Conservation (phyloP, 64 coral and sea anemone species). For the Porites lutea region DNA sequence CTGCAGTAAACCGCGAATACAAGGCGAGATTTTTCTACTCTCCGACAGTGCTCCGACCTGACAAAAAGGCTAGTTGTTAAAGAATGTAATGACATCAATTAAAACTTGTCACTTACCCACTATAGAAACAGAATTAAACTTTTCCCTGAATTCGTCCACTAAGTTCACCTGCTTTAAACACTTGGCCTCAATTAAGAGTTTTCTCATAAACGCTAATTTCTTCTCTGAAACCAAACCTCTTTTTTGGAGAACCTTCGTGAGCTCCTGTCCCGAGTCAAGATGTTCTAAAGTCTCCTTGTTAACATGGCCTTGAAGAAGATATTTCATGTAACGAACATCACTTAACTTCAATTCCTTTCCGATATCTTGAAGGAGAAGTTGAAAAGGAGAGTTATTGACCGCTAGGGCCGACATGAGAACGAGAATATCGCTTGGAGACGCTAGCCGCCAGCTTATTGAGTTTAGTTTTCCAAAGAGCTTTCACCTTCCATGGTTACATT, state of each 20-base stretch:
- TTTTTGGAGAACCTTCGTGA: conserved; percentile 59
- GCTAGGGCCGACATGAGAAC: not conserved
- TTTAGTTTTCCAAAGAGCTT: not conserved
- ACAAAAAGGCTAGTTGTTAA: too few species aligned
- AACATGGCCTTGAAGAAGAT: conserved; percentile 86
- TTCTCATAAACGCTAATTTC: conserved; percentile 87
- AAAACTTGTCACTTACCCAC: conserved; percentile 63
- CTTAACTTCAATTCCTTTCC: conserved; percentile 69
- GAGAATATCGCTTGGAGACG: not conserved
- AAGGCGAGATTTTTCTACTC: too few species aligned
- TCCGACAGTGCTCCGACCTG: too few species aligned
- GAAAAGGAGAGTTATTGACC: conserved; percentile 41
- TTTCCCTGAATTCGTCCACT: conserved; percentile 76
- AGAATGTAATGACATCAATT: not conserved
- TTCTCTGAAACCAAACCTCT: conserved; percentile 82
- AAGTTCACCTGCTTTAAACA: conserved; percentile 80
- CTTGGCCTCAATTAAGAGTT: conserved; percentile 85
- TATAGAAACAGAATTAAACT: conserved; percentile 43
- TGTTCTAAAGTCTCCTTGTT: conserved; percentile 85
- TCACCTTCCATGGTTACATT: not conserved
- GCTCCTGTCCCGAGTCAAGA: conserved; percentile 76
- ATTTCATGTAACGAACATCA: conserved; percentile 82
- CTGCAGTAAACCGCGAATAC: too few species aligned
- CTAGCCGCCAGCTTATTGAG: too few species aligned
- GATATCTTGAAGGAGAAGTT: conserved; percentile 65